Percentiles rank a stretch among this genome's conserved stretches.
Conservation (phyloP, 2,888 invertebrate species). For the Ditylenchus weischeri region DNA sequence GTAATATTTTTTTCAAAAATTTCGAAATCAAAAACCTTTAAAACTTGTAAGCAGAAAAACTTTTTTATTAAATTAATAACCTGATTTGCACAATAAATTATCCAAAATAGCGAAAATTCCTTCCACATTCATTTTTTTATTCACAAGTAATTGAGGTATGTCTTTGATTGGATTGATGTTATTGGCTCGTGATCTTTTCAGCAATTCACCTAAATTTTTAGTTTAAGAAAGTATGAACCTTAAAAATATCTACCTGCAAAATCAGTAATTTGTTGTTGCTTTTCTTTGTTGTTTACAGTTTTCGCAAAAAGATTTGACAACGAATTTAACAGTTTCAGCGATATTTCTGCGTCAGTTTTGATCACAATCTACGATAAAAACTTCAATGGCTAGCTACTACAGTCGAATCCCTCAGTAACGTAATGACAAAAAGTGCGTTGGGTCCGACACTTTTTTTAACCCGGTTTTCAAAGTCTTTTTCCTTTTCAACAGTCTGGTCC, state of each 20-base stretch:
- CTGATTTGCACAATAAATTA: slow-evolving; percentile 1
- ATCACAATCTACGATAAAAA: slow-evolving; percentile 3
- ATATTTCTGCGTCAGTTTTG: neutral
- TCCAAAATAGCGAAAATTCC: neutral
- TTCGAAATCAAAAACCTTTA: no score
- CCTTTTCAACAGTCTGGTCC: no score
- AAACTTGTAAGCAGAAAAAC: no score
- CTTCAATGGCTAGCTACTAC: neutral
- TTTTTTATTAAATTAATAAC: neutral
- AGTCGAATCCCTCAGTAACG: no score
- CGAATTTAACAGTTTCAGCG: neutral
- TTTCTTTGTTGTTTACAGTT: neutral
- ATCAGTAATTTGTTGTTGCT: neutral
- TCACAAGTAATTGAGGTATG: neutral
- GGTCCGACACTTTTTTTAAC: no score
- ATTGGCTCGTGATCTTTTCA: neutral
- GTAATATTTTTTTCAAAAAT: no score
- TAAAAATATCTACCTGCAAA: no score
- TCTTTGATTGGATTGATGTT: no score
- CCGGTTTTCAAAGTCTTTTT: no score
- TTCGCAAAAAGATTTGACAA: neutral
- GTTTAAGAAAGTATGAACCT: neutral
- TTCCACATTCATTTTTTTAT: neutral
- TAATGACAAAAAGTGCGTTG: no score
- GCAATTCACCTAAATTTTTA: slow-evolving; percentile 4